Base-by-base conservation (phyloP, 2,113 vertebrate genomes). In the Crypturellus undulatus region DNA sequence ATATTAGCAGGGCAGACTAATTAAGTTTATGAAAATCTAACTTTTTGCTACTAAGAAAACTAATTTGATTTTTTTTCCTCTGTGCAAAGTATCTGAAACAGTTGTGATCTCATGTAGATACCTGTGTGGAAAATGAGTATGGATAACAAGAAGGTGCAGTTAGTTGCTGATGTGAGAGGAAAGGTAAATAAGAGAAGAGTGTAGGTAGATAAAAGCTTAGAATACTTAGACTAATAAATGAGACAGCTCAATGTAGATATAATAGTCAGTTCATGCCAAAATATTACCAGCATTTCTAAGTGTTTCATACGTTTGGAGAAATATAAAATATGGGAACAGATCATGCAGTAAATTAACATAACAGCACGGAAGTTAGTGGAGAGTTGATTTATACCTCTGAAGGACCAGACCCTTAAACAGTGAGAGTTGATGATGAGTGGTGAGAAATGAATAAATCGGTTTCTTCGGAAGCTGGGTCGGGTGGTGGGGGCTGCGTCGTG, bases 1-100 rank as follows among this genome's bases (percentile, higher is more conserved):
- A 62, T 73, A 87, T 93, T 96, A 96, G 96, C 84, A 93, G 28
- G 68, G 62, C 36, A 91, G 45, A 65, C 70, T 96, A 98, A 97
- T 93, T 98, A 95, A 80, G 95, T 92, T 97, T 97, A 96, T 89
- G 94, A 93, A 97, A 97, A 95, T 87, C 65, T 67, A 65, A 26
- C 93, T 96, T 96, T 97, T 95, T 89, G 54, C 68, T 86, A 92
- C 90, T 84, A 78, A 96, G 94, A 97, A 95, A 96, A 93, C 92
- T 96, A 95, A 96, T 90, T 96, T 93, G 47, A 78, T 84, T 89
- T 94, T 78, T 93, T 59, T 49, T 49, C 45, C 45, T 16, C 20
- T 87, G 84, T 94, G 92, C 95, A 95, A 97, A 95, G 81, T 75
- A 84, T 92, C 69, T 92, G 82, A 71, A 97, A 95, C 76, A 91